Base-by-base conservation (phyloP, 2,797 vertebrate genomes). In the Pipistrellus pygmaeus region DNA sequence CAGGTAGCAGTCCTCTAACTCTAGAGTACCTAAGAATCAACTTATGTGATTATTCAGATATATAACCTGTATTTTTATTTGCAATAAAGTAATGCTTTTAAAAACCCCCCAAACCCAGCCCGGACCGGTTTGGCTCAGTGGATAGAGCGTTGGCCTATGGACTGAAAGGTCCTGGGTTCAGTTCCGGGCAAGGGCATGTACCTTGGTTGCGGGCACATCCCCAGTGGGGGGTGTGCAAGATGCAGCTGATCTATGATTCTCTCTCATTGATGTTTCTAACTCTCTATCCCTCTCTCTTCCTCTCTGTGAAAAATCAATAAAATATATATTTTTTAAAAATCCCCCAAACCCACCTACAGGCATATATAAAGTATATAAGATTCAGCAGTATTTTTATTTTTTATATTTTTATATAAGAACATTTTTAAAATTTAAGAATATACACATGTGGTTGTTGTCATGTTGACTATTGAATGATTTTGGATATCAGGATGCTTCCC, bases 321-420 rank as follows among this genome's bases (percentile, higher is more conserved):
- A n/a, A n/a, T n/a, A n/a, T n/a, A n/a, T n/a, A n/a, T n/a, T n/a
- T 78, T 81, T 71, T 21, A 41, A 55, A 91, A 85, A 85, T 60
- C 0, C 13, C 3, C 10, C 7, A 44, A 75, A 21, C 44, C 14
- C 53, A 91, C 14, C 8, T 35, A 1, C 9, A 46, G n/a, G 20
- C 7, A 21, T 60, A 23, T 38, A 25, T 55, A 82, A 76, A 71
- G 14, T 44, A 0, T 12, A 13, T 62, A 5, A 1, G 18, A 69
- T 72, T 48, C 23, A 48, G 8, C 6, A 66, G 23, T 8, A 3
- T 9, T 80, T 96, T 85, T 13, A 4, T 41, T 85, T 85, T 92
- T 23, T 60, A 17, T 69, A 3, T 78, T 80, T 86, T 85, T 89
- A 85, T 20, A 38, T 73, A 57, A 88, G 4, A 41, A 10, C 0